Evolutionary conservation across 2,888 invertebrate genomes (phyloP), one percentile per base, ranked within the genome.

Genomic region (Biston stratarius): DNA sequence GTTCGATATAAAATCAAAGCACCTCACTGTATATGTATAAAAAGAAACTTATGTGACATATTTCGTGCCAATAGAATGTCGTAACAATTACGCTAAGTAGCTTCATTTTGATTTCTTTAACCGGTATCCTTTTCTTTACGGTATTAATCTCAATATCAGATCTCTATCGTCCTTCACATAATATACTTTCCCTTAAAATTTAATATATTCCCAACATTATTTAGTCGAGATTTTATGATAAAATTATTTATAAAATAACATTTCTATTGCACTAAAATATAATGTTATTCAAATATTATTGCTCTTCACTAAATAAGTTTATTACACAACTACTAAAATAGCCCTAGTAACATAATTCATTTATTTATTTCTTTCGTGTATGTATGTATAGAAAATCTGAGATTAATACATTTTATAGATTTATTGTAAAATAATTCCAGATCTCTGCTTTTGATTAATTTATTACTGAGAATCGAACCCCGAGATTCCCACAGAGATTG

Each of bases 81-180:
- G 36, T 72, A 47, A 52, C 59, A 6, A 52, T 38, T 64, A 56
- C 12, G 40, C 57, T 61, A 61, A 67, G 47, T 68, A 68, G 56
- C 60, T 64, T 56, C 63, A 47, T 62, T 49, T 67, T 45, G 63
- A 64, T 58, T 64, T 70, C 71, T 76, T 75, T 76, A 36, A 72
- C 73, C 76, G 72, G 44, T 44, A 45, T n/a, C 77, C 70, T 70
- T 66, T 48, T 77, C 38, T 74, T 83, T 81, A 86, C 74, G 79
- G 79, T 84, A 86, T 86, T 91, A 93, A 93, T 93, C 93, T 93
- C 93, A 92, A 87, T 86, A 86, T 93, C 93, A 93, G 92, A 91
- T 93, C 92, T 91, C 86, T 85, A 87, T 82, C 79, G n/a, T 79
- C 83, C 78, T 77, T 77, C 73, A 79, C 81, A 79, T 83, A 24